A percentile compares a stretch with the other conserved stretches of the same genome.
phyloP scores from a whole-genome alignment of 1,140 invertebrate species.

The Calosoma granatense region DNA sequence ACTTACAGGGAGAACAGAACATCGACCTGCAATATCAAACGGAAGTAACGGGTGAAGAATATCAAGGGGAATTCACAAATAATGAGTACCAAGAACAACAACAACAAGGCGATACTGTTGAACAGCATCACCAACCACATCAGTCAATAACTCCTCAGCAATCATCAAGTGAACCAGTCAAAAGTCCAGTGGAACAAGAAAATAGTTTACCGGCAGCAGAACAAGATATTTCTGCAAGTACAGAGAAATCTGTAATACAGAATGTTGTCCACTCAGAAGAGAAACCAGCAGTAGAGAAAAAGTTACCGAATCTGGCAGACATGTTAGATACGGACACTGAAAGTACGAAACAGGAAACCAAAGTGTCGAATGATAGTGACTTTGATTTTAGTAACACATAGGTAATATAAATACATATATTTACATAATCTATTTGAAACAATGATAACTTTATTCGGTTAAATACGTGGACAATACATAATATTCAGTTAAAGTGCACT shows the following conservation, averaged over 20 bases:
- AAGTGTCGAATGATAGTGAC: not conserved
- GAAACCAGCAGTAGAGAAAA: not conserved
- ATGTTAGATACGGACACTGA: not conserved
- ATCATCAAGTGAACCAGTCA: too few relatives aligned
- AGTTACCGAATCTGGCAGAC: not conserved
- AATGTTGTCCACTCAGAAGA: not conserved
- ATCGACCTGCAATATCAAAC: not conserved
- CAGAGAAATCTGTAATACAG: not conserved
- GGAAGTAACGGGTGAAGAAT: not conserved
- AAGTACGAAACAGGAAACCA: not conserved
- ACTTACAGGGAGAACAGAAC: not conserved
- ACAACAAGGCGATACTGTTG: not conserved
- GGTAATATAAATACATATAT: too few relatives aligned
- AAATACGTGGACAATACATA: too few relatives aligned
- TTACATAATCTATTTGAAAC: not conserved
- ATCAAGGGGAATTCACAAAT: not conserved
- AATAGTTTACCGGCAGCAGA: not conserved
- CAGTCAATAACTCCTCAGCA: not conserved
- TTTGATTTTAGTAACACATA: conserved; percentile 11
- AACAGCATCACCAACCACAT: not conserved
- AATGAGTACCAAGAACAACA: not conserved
- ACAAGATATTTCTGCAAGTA: not conserved
- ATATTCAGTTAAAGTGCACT: too few relatives aligned
- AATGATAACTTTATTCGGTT: too few relatives aligned
- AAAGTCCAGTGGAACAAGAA: not conserved